Conservation (phyloP, 2,113 vertebrate genomes). For the Mellivora capensis region DNA sequence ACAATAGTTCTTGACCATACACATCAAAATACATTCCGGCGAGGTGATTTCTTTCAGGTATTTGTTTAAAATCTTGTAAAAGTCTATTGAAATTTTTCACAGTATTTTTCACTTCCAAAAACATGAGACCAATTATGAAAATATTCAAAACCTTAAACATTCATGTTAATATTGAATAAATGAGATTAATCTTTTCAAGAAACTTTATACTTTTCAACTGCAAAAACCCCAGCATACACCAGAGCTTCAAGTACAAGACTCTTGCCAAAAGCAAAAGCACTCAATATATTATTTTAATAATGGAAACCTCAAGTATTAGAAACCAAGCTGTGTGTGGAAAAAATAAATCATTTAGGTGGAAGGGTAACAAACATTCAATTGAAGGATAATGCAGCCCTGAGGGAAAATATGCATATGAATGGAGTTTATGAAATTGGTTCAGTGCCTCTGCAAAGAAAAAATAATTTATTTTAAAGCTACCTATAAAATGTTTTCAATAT, state of each 20-base stretch:
- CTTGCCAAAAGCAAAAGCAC: constrained; percentile 76
- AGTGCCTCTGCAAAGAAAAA: constrained; percentile 74
- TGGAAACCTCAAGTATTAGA: constrained; percentile 78
- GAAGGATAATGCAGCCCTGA: constrained; percentile 72
- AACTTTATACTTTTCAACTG: constrained; percentile 45
- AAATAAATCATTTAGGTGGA: constrained; percentile 76
- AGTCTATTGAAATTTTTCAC: constrained; percentile 9
- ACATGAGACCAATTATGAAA: constrained; percentile 61
- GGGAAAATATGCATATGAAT: constrained; percentile 74
- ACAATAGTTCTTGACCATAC: background rate
- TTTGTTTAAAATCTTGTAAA: constrained; percentile 43
- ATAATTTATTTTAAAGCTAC: constrained; percentile 69
- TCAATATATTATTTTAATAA: constrained; percentile 79
- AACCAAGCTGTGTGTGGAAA: constrained; percentile 61
- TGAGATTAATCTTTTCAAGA: constrained; percentile 65
- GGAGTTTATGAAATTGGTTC: constrained; percentile 74
- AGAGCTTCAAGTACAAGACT: constrained; percentile 61
- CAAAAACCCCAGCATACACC: constrained; percentile 60
- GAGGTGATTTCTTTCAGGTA: constrained; percentile 16
- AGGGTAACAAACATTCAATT: constrained; percentile 76
- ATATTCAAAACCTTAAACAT: constrained; percentile 41
- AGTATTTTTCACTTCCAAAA: constrained; percentile 51
- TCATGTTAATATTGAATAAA: constrained; percentile 49
- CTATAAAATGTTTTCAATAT: constrained; percentile 74
- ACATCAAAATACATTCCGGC: background rate